A percentile compares a stretch with the other conserved stretches of the same genome.
These are phyloP conservation scores for Cygnus olor DNA, from an alignment of 2,797 vertebrate species.

Conservation along the genomic window DNA sequence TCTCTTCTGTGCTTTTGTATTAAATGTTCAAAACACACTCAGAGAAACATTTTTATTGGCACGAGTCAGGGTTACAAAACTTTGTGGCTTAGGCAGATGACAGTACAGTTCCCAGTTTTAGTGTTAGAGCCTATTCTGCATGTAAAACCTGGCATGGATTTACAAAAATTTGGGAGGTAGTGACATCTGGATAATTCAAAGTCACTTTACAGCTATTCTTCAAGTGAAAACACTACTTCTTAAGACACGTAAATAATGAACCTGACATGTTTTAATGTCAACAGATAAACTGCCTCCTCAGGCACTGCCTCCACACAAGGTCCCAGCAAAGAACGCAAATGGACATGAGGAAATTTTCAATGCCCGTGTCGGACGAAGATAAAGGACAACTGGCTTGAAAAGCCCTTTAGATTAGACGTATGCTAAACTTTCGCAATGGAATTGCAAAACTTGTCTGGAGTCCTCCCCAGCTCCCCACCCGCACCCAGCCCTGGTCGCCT, in stretches of 20 bases:
- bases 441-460: slow-evolving; percentile 8
- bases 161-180: background rate
- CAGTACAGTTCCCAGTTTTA: slow-evolving; percentile 1
- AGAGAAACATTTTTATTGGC: slow-evolving; percentile 57
- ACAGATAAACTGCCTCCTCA: background rate
- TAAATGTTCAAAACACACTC: slow-evolving; percentile 15
- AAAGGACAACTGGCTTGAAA: slow-evolving; percentile 4
- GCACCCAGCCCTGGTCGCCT: background rate
- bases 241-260: background rate
- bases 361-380: background rate
- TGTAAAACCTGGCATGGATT: slow-evolving; percentile 57
- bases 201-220: background rate
- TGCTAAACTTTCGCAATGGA: background rate
- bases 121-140: background rate
- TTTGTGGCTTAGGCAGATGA: slow-evolving; percentile 55
- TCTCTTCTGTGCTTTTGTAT: background rate
- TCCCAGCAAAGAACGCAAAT: background rate
- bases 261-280: background rate
- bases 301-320: background rate
- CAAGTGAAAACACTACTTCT: background rate
- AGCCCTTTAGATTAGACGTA: slow-evolving; percentile 2
- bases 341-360: background rate
- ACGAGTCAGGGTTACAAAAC: slow-evolving; percentile 26
- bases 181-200: background rate
- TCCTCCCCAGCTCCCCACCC: rapidly evolving